Conservation (phyloP, 2,888 invertebrate genomes). For the Drosophila cognata region DNA sequence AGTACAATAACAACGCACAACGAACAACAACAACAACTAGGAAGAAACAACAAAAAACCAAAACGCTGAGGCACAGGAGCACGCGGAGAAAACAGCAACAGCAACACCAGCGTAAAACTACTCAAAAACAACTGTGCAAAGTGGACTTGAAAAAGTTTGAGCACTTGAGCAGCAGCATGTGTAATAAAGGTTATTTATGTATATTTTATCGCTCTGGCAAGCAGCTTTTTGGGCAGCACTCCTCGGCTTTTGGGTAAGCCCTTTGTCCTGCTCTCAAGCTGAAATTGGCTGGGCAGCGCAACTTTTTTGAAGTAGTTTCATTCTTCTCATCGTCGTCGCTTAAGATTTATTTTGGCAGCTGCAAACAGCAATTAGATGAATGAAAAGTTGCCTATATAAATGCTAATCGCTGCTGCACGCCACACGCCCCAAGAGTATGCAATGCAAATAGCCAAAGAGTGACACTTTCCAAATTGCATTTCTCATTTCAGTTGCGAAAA, state of each 20-base stretch:
- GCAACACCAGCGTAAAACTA: constrained; percentile 52
- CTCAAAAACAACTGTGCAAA: constrained; percentile 75
- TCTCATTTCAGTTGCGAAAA: constrained; percentile 22
- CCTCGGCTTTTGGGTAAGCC: not conserved
- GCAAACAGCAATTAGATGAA: constrained; percentile 70
- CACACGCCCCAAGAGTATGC: constrained; percentile 36
- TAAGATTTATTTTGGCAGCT: constrained; percentile 72
- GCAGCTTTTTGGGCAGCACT: constrained; percentile 21
- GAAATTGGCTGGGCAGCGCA: constrained; percentile 53
- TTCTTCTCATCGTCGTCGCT: constrained; percentile 3
- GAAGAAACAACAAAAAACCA: not conserved
- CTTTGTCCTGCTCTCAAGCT: constrained; percentile 15
- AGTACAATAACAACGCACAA: constrained; percentile 4
- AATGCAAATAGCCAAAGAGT: constrained; percentile 28
- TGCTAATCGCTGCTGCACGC: constrained; percentile 56
- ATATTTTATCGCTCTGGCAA: constrained; percentile 67
- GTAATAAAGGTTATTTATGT: constrained; percentile 80
- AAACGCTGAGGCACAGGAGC: not conserved
- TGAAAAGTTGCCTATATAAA: constrained; percentile 73
- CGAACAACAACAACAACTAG: constrained; percentile 1
- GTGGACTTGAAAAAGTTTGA: constrained; percentile 78
- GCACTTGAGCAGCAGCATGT: constrained; percentile 77
- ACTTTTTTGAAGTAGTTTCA: constrained; percentile 42
- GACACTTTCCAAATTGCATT: constrained; percentile 52
- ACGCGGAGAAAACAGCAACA: not conserved